Conservation (phyloP, 1,140 invertebrate species). For the Globodera ellingtonae region DNA sequence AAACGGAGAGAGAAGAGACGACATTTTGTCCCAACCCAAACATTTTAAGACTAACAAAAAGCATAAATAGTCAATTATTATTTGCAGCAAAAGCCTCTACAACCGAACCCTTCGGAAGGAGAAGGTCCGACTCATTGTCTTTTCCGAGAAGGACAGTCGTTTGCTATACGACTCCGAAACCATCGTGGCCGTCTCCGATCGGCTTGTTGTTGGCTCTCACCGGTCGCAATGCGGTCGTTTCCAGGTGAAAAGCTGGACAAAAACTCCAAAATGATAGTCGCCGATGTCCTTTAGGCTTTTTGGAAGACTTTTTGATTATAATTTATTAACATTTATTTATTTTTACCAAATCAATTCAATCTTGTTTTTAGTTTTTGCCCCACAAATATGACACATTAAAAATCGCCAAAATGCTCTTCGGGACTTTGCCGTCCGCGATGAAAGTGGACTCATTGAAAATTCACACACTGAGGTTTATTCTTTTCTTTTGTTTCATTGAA, state of each 20-base stretch:
- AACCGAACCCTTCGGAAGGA: slow-evolving; percentile 17
- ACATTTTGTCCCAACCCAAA: slow-evolving; percentile 6
- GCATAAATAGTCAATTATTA: slow-evolving; percentile 3
- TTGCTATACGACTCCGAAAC: slow-evolving; percentile 45
- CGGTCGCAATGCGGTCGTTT: slow-evolving; percentile 42
- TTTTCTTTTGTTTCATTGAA: neutral
- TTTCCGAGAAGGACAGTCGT: slow-evolving; percentile 36
- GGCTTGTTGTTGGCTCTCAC: slow-evolving; percentile 28
- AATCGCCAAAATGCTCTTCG: slow-evolving; percentile 46
- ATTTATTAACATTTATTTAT: too few relatives aligned
- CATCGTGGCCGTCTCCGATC: slow-evolving; percentile 36
- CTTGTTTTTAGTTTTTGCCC: slow-evolving; percentile 42
- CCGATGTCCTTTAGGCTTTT: too few relatives aligned
- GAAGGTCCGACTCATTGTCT: slow-evolving; percentile 35
- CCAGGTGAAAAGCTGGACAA: slow-evolving; percentile 23
- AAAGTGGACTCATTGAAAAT: slow-evolving; percentile 41
- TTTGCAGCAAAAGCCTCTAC: slow-evolving; percentile 30
- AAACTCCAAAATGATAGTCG: too few relatives aligned
- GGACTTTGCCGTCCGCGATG: slow-evolving; percentile 34
- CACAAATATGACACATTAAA: slow-evolving; percentile 33
- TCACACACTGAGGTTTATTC: slow-evolving; percentile 36
- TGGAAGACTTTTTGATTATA: too few relatives aligned
- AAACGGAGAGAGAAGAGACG: neutral
- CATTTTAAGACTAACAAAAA: slow-evolving; percentile 6
- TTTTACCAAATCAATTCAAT: neutral